These are phyloP conservation scores for Hypanus sabinus DNA, from an alignment of 2,113 vertebrate genomes.

Conservation along the genomic window DNA sequence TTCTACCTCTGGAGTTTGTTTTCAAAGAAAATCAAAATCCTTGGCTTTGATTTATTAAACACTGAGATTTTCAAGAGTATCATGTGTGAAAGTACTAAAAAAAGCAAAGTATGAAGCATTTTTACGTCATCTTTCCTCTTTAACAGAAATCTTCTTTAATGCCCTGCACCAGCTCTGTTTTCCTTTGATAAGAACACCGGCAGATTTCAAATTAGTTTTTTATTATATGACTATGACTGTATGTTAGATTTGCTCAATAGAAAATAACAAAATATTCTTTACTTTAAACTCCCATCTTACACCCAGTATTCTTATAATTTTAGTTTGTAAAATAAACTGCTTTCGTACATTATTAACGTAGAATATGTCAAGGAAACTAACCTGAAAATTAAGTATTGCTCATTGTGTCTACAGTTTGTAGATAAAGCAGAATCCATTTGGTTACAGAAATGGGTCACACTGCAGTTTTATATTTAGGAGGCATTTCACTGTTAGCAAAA, in stretches of 20 bases:
- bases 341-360: not conserved
- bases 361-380: not conserved
- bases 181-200: not conserved
- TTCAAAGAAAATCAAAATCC: not conserved
- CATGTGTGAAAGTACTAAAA: not conserved
- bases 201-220: not conserved
- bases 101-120: not conserved
- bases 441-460: not conserved
- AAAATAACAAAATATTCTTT: not conserved
- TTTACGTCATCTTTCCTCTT: not conserved
- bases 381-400: not conserved
- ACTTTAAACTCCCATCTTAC: not conserved
- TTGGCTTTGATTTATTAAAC: too few species aligned
- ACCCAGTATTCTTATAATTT: not conserved
- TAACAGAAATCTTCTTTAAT: not conserved
- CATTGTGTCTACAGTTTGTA: not conserved
- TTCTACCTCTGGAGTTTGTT: not conserved
- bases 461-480: not conserved
- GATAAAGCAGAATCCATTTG: not conserved
- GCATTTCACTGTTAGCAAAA: not conserved
- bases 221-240: not conserved
- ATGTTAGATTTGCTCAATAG: not conserved
- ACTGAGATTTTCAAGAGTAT: too few species aligned
- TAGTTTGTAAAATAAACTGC: not conserved
- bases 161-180: too few species aligned